phyloP scores from a whole-genome alignment of 2,113 vertebrate species.

The Condylura cristata region DNA sequence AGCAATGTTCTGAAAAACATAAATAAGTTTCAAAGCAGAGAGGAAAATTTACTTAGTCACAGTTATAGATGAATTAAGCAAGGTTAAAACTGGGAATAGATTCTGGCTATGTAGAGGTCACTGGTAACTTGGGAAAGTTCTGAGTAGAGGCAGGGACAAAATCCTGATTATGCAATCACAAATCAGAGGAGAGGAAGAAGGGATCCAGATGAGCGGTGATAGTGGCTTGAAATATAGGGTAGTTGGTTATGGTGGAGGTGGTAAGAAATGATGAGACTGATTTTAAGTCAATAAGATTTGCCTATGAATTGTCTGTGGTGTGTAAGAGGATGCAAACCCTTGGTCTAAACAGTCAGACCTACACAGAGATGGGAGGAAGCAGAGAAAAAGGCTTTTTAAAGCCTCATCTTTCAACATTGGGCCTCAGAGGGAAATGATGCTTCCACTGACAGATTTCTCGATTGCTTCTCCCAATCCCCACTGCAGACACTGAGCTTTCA shows the following conservation, averaged over 20 bases:
- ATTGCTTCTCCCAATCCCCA: not conserved
- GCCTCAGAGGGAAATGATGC: not conserved
- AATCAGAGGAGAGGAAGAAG: not conserved
- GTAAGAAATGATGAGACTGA: not conserved
- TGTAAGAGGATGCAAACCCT: not conserved
- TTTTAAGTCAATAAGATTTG: not conserved
- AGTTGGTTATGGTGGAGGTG: not conserved
- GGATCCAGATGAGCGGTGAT: not conserved
- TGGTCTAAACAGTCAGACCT: not conserved
- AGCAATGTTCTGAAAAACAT: not conserved
- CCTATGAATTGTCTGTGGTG: not conserved
- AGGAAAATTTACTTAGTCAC: not conserved
- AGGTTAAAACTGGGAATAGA: not conserved
- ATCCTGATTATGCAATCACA: not conserved
- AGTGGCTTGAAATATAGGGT: not conserved
- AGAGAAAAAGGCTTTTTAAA: not conserved
- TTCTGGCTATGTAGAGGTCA: not conserved
- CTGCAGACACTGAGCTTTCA: not conserved
- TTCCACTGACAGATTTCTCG: not conserved
- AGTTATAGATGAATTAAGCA: not conserved
- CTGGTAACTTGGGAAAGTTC: not conserved
- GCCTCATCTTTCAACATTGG: not conserved
- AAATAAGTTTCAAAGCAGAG: not conserved
- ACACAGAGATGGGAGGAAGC: not conserved
- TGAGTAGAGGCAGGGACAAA: not conserved